Evolutionary conservation across 1,140 invertebrate species (phyloP), one percentile per base, ranked within the genome.

Genomic region (Bombyx mandarina): DNA sequence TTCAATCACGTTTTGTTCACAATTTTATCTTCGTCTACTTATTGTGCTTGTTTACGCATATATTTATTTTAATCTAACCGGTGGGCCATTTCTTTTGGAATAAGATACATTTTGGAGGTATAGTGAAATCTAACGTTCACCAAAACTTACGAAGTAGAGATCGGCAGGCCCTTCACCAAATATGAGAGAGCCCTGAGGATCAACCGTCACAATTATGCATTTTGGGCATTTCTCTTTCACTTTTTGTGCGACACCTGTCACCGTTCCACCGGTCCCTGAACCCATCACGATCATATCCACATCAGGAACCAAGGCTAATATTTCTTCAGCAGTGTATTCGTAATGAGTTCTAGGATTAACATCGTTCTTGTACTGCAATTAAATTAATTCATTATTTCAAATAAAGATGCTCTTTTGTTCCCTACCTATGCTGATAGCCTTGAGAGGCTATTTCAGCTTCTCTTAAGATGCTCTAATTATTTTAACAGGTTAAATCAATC

Each of bases 301-400:
- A 52, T 92, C 91, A 62, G 93, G 91, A 67, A 92, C 92, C 53
- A 93, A 91, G 10, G 92, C 80, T 43, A 95, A 82, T 65, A 98
- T 97, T 86, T 97, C 96, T 60, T 91, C 91, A 1, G 92, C 95
- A n/a, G 96, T 97, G 48, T 89, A 88, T 73, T 98, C 96, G 82
- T 96, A 97, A 84, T 98, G 96, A 22, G 95, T 95, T 56, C 96
- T 73, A 10, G 96, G 96, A 83, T 98, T 98, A 56, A 92, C 92
- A 49, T 93, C 72, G 89, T 97, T 97, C 1, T 91, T 91, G 73
- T 97, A 97, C 90, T 97, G 95, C 18, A 62, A 61, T 42, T 53
- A 8, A 51, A 35, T 35, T 2, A 35, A 35, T 57, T 49, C 47
- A 43, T 22, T 5, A 43, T 48, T 35, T 64, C 8, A 42, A 52